Evolutionary conservation across 2,797 vertebrate species (phyloP).

Genomic region (Austrolebias charrua): DNA sequence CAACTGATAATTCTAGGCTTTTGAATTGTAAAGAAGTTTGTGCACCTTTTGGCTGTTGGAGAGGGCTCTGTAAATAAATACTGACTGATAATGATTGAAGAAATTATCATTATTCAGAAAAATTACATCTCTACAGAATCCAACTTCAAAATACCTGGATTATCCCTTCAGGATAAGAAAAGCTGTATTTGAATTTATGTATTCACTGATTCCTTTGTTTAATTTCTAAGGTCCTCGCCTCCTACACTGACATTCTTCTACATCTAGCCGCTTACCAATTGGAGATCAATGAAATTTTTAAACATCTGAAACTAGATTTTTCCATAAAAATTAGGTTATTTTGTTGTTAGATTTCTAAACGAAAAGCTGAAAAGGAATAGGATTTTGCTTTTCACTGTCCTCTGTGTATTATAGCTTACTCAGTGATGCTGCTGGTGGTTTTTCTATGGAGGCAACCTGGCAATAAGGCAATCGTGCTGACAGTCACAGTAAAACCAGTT

Average conservation of each 20-base stretch:
- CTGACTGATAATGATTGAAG: too few relatives aligned
- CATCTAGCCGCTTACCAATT: conserved; percentile 27
- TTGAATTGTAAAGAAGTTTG: too few relatives aligned
- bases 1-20: too few relatives aligned
- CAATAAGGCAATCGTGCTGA: conserved; percentile 53
- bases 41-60: too few relatives aligned
- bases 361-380: conserved; percentile 24
- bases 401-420: conserved; percentile 44
- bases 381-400: conserved; percentile 33
- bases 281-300: conserved; percentile 37
- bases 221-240: conserved; percentile 7
- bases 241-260: conserved; percentile 25
- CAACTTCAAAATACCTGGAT: too few relatives aligned
- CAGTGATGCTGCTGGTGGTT: conserved; percentile 47
- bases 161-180: too few relatives aligned
- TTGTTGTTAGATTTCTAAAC: conserved; percentile 34
- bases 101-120: too few relatives aligned
- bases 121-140: too few relatives aligned
- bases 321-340: conserved; percentile 19
- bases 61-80: too few relatives aligned
- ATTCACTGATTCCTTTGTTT: conserved; percentile 19
- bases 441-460: conserved; percentile 37
- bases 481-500: conserved; percentile 42
- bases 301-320: conserved; percentile 28
- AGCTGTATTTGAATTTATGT: background rate